Evolutionary conservation across 2,797 vertebrate genomes (phyloP), one percentile per base, ranked within the genome.

Genomic region (Anabas testudineus): DNA sequence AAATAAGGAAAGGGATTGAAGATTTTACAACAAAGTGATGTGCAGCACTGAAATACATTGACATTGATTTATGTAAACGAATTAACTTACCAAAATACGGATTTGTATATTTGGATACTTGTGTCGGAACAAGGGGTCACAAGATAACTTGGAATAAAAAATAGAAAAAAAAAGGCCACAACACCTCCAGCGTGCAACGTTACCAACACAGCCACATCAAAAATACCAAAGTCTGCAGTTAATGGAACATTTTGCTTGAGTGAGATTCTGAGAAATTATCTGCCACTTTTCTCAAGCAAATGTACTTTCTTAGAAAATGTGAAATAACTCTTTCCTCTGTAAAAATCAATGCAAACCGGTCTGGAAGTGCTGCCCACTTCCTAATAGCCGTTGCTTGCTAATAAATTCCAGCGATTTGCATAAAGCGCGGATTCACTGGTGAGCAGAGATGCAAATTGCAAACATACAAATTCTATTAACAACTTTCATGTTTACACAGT

Each of bases 361-460:
- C 56, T 53, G 30, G 16, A 62, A 68, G 43, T 53, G 1, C 41
- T 57, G 24, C 63, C 62, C 3, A 10, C 67, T 66, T 61, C 80
- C 78, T 79, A 81, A 78, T 75, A 55, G 48, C 30, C 58, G 48
- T 80, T 53, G 43, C 24, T 64, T 76, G 53, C 52, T 57, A 48
- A 81, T 63, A 9, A 22, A 80, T 69, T 61, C 43, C 14, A 26
- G 58, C 61, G 32, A 73, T 75, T 69, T 46, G 22, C 60, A 67
- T 63, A 12, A 49, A 24, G 34, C 68, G 62, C 64, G 75, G 43
- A 85, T 45, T 49, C 63, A 58, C 45, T 54, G 41, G 63, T 56
- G 49, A 41, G 39, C 22, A 55, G 14, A 19, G 39, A 84, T 47
- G 18, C 57, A 63, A 74, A 73, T 63, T 75, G 34, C 26, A 30